Percentiles rank a stretch among this genome's conserved stretches.
Conservation (phyloP, 2,797 vertebrate species). For the Xiphophorus birchmanni region DNA sequence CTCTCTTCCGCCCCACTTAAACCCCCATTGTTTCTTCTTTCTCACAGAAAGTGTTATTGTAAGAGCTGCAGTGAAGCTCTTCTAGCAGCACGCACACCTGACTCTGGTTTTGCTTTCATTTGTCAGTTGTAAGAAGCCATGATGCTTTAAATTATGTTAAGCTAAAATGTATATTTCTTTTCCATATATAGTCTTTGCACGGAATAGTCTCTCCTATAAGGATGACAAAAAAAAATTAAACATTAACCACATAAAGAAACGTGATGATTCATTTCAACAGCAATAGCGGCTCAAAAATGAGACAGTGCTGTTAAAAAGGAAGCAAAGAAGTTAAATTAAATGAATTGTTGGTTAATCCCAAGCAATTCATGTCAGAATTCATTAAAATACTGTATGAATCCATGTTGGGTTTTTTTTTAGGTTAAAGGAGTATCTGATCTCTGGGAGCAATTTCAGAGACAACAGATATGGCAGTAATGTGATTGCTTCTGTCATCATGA, state of each 20-base stretch:
- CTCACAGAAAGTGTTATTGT: not conserved
- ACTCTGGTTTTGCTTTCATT: not conserved
- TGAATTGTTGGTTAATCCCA: conserved; percentile 62
- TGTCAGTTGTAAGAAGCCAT: not conserved
- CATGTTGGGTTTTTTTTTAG: conserved; percentile 48
- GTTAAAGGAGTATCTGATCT: conserved; percentile 68
- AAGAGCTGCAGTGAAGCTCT: not conserved
- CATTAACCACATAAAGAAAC: conserved; percentile 46
- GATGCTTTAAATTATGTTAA: not conserved
- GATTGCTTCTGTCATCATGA: conserved; percentile 77
- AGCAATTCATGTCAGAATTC: conserved; percentile 56
- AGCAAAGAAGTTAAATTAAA: conserved; percentile 69
- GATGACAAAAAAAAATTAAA: conserved; percentile 12
- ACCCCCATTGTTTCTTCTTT: not conserved
- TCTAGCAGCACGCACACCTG: not conserved
- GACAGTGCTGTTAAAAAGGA: conserved; percentile 44
- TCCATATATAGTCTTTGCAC: conserved; percentile 28
- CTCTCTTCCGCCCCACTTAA: not conserved
- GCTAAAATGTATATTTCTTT: not conserved
- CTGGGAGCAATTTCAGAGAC: conserved; percentile 59
- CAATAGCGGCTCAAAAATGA: conserved; percentile 65
- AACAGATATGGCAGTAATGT: conserved; percentile 73
- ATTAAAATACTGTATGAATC: conserved; percentile 57
- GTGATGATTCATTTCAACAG: conserved; percentile 62
- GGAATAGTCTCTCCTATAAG: conserved; percentile 28